phyloP scores from a whole-genome alignment of 2,888 invertebrate species.

The Aleiodes testaceus region DNA sequence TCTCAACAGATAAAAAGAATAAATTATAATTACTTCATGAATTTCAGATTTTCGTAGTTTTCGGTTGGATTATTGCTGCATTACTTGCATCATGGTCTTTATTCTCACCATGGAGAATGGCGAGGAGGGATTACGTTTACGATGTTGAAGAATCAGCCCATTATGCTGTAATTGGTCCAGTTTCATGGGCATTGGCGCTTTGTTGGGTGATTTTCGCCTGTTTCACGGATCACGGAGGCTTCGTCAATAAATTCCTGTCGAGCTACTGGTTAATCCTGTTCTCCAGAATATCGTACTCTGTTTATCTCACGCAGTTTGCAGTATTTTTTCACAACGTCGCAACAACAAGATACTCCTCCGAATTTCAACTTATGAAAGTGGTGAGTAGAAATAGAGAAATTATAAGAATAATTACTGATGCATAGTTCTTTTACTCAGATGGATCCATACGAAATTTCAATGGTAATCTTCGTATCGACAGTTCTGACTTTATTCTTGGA shows the following conservation, averaged over 20 bases:
- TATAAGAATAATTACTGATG: too few relatives aligned
- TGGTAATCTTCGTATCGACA: slow-evolving; percentile 75
- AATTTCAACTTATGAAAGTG: slow-evolving; percentile 76
- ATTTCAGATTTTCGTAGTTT: slow-evolving; percentile 73
- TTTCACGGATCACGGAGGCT: slow-evolving; percentile 75
- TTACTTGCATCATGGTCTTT: slow-evolving; percentile 75
- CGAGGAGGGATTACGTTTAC: slow-evolving; percentile 78
- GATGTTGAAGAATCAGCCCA: slow-evolving; percentile 77
- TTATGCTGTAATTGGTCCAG: slow-evolving; percentile 79
- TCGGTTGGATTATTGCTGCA: slow-evolving; percentile 76
- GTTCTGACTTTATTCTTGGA: slow-evolving; percentile 79
- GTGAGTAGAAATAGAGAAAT: slow-evolving; percentile 71
- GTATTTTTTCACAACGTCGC: slow-evolving; percentile 80
- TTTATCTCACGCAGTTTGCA: slow-evolving; percentile 80
- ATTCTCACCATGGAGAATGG: slow-evolving; percentile 78
- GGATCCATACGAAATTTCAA: slow-evolving; percentile 75
- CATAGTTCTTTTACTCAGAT: slow-evolving; percentile 72
- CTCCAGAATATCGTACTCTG: slow-evolving; percentile 80
- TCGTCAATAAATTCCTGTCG: slow-evolving; percentile 75
- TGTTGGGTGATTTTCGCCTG: slow-evolving; percentile 81
- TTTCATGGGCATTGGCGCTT: slow-evolving; percentile 77
- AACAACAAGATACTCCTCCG: slow-evolving; percentile 76
- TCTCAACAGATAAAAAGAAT: slow-evolving; percentile 23
- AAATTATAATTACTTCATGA: slow-evolving; percentile 38
- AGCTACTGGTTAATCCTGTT: slow-evolving; percentile 77